Conservation (phyloP, 2,888 invertebrate species). For the Octonoba sinensis region DNA sequence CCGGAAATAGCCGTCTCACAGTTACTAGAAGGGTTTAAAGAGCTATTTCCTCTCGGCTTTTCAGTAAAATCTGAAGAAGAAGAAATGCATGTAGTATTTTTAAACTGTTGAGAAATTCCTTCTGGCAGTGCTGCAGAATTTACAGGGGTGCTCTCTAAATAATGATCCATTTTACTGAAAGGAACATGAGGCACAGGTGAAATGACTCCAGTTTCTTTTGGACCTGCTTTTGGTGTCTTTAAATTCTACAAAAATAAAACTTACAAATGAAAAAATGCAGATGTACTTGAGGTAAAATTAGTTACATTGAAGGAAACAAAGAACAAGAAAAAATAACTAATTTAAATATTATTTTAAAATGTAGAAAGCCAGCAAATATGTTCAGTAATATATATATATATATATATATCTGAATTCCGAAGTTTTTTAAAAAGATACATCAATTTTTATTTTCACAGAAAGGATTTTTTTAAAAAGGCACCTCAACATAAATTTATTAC, state of each 20-base stretch:
- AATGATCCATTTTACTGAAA: conserved; percentile 40
- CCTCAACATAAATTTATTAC: no score
- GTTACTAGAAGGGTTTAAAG: conserved; percentile 21
- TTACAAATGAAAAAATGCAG: not conserved
- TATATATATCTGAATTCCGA: no score
- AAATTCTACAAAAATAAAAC: conserved; percentile 16
- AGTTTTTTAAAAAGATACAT: no score
- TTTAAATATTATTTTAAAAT: not conserved
- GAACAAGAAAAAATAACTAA: no score
- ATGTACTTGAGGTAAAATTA: not conserved
- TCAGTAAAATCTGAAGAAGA: conserved; percentile 3
- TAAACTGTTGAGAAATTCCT: not conserved
- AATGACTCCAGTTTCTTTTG: conserved; percentile 16
- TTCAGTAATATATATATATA: no score
- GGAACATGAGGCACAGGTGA: conserved; percentile 50
- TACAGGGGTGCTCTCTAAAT: conserved; percentile 48
- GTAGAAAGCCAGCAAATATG: no score
- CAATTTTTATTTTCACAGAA: no score
- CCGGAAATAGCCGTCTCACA: not conserved
- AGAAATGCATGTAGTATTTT: not conserved
- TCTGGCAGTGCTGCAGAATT: conserved; percentile 26
- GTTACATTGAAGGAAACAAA: no score
- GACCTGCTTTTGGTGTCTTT: not conserved
- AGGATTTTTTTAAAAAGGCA: no score
- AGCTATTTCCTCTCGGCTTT: conserved; percentile 26